phyloP scores from a whole-genome alignment of 2,888 invertebrate species.

The Megaustenia siamemsis region DNA sequence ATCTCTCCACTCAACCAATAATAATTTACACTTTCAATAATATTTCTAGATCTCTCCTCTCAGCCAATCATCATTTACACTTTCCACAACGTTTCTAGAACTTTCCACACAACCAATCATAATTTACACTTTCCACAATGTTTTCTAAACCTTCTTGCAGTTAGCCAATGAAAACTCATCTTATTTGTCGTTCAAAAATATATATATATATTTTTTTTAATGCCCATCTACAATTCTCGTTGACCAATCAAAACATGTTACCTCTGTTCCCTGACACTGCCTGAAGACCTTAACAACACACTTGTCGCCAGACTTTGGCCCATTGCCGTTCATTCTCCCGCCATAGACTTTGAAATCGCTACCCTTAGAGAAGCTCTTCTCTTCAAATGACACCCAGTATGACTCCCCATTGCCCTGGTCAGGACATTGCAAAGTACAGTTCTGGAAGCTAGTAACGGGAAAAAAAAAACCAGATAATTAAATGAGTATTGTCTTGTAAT shows the following conservation, averaged over 20 bases:
- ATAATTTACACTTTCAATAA: too few relatives aligned
- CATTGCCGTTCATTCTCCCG: slow-evolving; percentile 67
- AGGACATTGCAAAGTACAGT: slow-evolving; percentile 44
- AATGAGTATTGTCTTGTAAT: background rate
- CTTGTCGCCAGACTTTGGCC: slow-evolving; percentile 66
- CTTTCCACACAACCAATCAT: too few relatives aligned
- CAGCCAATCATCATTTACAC: too few relatives aligned
- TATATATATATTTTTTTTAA: too few relatives aligned
- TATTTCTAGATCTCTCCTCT: too few relatives aligned
- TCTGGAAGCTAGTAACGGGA: slow-evolving; percentile 39
- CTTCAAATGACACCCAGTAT: slow-evolving; percentile 55
- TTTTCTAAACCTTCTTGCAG: too few relatives aligned
- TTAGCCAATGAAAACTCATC: too few relatives aligned
- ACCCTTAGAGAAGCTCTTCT: slow-evolving; percentile 57
- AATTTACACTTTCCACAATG: too few relatives aligned
- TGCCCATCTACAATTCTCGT: too few relatives aligned
- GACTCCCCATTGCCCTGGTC: slow-evolving; percentile 60
- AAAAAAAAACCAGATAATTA: background rate
- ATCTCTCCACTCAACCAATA: too few relatives aligned
- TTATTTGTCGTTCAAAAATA: too few relatives aligned
- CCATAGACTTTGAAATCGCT: slow-evolving; percentile 64
- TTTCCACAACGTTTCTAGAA: too few relatives aligned
- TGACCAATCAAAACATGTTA: slow-evolving; percentile 46
- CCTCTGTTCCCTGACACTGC: slow-evolving; percentile 59
- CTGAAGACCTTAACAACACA: slow-evolving; percentile 69